These are phyloP conservation scores for Melitaea cinxia DNA, from an alignment of 1,140 invertebrate species.

Conservation along the genomic window DNA sequence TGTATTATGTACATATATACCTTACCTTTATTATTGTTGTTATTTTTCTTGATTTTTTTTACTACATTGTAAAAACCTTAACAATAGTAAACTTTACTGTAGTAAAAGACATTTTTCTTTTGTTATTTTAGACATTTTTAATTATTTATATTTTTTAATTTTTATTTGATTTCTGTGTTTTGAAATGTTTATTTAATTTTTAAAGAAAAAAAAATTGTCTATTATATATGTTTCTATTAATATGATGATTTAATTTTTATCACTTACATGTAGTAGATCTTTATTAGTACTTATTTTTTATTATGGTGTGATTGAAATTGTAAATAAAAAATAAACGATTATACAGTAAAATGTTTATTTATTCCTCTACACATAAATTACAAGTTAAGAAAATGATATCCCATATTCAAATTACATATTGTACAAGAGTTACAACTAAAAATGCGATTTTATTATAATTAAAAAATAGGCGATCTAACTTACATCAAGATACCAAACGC, in stretches of 20 bases:
- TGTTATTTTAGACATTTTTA: neutral
- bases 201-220: too few relatives aligned
- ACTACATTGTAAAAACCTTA: neutral
- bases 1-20: neutral
- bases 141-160: neutral
- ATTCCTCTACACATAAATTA: conserved; percentile 57
- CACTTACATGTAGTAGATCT: too few relatives aligned
- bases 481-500: conserved; percentile 42
- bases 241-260: too few relatives aligned
- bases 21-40: neutral
- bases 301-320: neutral
- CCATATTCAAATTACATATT: conserved; percentile 49
- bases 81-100: neutral
- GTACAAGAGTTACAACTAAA: conserved; percentile 56
- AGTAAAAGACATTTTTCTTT: neutral
- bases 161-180: neutral
- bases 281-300: too few relatives aligned
- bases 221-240: too few relatives aligned
- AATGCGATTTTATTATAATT: conserved; percentile 50
- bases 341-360: conserved; percentile 52
- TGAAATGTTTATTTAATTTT: too few relatives aligned
- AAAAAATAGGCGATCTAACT: conserved; percentile 49
- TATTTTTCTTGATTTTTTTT: neutral
- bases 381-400: conserved; percentile 51
- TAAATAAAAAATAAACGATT: conserved; percentile 27